Evolutionary conservation across 2,888 invertebrate genomes (phyloP).

Genomic region (Hypercompe scribonia): DNA sequence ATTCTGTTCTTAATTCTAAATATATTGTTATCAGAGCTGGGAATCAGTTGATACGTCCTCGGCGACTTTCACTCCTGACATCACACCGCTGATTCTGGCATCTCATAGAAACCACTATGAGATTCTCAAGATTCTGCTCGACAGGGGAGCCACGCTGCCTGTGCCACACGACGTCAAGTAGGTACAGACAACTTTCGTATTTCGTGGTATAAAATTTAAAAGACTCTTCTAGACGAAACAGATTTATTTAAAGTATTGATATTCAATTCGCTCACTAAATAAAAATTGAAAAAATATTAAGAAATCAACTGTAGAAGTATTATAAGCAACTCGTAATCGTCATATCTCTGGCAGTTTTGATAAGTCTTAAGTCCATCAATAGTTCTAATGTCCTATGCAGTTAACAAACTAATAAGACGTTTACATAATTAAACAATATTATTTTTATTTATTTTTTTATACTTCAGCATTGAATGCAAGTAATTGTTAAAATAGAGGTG

Average conservation of each 20-base stretch:
- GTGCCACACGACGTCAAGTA: conserved; percentile 97
- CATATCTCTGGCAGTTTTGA: too few relatives aligned
- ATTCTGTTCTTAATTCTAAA: not conserved
- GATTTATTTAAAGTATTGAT: not conserved
- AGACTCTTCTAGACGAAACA: not conserved
- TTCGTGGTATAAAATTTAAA: not conserved
- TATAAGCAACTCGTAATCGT: too few relatives aligned
- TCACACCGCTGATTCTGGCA: conserved; percentile 97
- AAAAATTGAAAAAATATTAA: not conserved
- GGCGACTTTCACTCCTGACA: conserved; percentile 96
- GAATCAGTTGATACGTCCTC: conserved; percentile 92
- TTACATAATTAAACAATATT: not conserved
- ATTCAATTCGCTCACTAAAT: not conserved
- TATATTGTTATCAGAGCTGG: conserved; percentile 89
- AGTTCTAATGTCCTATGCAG: not conserved
- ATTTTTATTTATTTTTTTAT: not conserved
- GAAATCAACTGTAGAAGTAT: too few relatives aligned
- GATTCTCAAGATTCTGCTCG: conserved; percentile 96
- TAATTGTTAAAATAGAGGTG: not conserved
- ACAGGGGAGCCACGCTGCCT: conserved; percentile 96
- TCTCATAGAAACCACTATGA: conserved; percentile 99
- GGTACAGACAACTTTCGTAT: conserved; percentile 70
- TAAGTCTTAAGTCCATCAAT: too few relatives aligned
- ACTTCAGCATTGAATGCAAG: not conserved
- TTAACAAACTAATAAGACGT: not conserved